Evolutionary conservation across 2,797 vertebrate genomes (phyloP), one percentile per base, ranked within the genome.

Genomic region (Sebastes iracundus): DNA sequence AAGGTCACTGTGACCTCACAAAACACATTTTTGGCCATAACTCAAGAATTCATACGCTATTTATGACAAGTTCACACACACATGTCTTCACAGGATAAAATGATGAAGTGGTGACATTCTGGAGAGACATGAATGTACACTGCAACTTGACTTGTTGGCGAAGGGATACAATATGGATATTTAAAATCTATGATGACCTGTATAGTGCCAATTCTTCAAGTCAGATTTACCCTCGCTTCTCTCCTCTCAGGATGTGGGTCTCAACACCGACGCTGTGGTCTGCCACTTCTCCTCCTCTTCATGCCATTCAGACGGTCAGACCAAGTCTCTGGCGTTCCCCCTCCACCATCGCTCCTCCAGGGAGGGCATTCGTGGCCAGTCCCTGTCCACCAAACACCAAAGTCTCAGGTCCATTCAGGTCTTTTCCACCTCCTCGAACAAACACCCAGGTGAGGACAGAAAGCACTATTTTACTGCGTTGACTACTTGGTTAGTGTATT

Each of bases 401-500:
- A 79, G 84, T 35, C 86, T 80, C 35, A 73, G 79, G 42, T 75
- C 90, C 68, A 76, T 84, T 13, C 90, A 90, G 71, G 63, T 76
- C 22, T 71, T 76, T 55, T 75, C 90, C 63, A 86, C 79, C 18
- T 86, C 88, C 28, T 88, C 92, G 30, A 82, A 80, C 68, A 93
- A 88, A 35, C 93, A 91, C 55, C 87, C 93, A 86, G 95, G 95
- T 96, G 33, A 92, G 79, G 4, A 71, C 58, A 33, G 10, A 30
- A 72, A 18, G 1, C 9, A 13, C 4, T 7, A 3, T 53, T 28
- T 53, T 7, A 55, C 18, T 64, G 28, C 9, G 16, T 6, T 11
- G 12, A 59, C 28, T 22, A 18, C 16, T 28, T 60, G 20, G 12
- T 49, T 74, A 25, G 38, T 42, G 38, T 16, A 42, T 42, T 42